These are phyloP conservation scores for Rattus norvegicus DNA, from an alignment of 2,113 vertebrate species.

Conservation along the genomic window DNA sequence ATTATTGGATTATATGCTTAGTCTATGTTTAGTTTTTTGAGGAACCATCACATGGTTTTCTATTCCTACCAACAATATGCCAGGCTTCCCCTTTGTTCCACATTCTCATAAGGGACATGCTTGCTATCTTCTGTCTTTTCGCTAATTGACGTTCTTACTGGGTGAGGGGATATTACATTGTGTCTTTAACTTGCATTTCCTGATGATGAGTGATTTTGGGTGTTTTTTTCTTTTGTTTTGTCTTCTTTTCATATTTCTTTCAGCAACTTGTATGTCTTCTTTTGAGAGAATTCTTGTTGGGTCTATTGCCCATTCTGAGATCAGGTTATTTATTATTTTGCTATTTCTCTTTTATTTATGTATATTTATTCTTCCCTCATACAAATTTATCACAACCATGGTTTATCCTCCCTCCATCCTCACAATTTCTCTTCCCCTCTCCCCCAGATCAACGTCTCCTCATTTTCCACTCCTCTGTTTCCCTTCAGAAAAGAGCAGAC, in stretches of 20 bases:
- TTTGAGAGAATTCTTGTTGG: neutral
- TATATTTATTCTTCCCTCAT: neutral
- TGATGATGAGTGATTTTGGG: neutral
- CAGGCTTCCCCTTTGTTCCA: neutral
- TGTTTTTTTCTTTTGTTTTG: neutral
- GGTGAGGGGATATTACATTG: neutral
- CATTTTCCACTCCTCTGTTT: neutral
- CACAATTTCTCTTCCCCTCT: neutral
- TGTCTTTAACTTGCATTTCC: constrained; percentile 3
- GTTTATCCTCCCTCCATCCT: neutral
- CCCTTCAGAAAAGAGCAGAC: neutral
- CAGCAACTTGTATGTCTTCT: neutral
- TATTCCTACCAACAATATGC: neutral
- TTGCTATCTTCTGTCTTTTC: neutral
- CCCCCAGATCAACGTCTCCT: too few relatives aligned
- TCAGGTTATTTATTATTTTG: neutral
- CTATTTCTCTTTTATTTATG: neutral
- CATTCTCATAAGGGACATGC: neutral
- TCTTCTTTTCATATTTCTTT: neutral
- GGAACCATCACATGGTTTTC: neutral
- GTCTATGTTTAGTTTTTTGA: neutral
- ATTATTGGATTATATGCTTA: neutral
- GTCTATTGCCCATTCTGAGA: neutral
- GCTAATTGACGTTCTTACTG: neutral
- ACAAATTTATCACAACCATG: neutral